Evolutionary conservation across 2,797 vertebrate species (phyloP).

Genomic region (Sebastolobus altivelis): DNA sequence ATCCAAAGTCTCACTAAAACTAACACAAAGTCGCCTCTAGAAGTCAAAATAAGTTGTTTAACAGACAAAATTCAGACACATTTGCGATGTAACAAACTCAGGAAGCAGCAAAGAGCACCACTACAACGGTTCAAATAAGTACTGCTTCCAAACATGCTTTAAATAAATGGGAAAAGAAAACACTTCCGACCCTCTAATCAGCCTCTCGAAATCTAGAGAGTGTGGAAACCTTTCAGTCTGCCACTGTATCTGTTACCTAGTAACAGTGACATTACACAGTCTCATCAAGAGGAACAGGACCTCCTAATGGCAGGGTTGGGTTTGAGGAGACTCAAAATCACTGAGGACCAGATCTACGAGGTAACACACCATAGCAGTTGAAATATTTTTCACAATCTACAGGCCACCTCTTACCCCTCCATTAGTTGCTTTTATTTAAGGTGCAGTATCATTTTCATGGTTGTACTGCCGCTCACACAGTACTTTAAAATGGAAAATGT

Average conservation of each 20-base stretch:
- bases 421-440: neutral
- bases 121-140: neutral
- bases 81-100: neutral
- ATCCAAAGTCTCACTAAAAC: neutral
- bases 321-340: neutral
- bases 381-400: neutral
- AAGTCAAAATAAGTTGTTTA: neutral
- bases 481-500: neutral
- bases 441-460: neutral
- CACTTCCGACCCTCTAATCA: neutral
- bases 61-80: neutral
- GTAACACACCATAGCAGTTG: neutral
- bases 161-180: neutral
- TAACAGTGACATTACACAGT: neutral
- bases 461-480: too few species aligned
- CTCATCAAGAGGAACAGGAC: neutral
- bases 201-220: neutral
- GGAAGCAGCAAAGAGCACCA: neutral
- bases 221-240: neutral
- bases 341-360: neutral
- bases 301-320: neutral
- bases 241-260: neutral
- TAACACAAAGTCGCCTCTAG: neutral
- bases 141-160: neutral
- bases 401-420: neutral